phyloP scores from a whole-genome alignment of 2,113 vertebrate species.

The Meriones unguiculatus region DNA sequence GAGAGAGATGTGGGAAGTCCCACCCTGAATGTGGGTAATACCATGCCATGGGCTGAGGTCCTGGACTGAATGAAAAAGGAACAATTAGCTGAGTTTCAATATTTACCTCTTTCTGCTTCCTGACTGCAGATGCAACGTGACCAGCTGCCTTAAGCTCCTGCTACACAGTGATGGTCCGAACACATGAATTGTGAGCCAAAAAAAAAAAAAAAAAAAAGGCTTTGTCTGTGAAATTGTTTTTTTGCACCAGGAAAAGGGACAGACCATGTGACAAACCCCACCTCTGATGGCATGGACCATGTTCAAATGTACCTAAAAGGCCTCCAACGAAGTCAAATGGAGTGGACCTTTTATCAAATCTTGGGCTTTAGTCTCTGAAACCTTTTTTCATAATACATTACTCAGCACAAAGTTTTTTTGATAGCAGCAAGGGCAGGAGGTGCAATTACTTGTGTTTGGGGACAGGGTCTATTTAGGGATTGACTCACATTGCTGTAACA shows the following conservation, averaged over 20 bases:
- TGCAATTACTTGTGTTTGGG: not conserved
- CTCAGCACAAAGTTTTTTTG: not conserved
- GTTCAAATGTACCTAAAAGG: not conserved
- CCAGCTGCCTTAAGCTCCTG: not conserved
- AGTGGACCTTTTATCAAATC: not conserved
- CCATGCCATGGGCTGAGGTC: not conserved
- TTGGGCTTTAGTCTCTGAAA: not conserved
- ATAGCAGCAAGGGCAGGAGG: not conserved
- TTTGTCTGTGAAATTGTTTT: not conserved
- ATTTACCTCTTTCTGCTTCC: not conserved
- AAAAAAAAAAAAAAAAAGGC: not conserved
- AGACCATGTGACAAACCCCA: not conserved
- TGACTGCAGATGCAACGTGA: not conserved
- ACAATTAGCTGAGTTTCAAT: not conserved
- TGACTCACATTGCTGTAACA: not conserved
- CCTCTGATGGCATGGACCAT: not conserved
- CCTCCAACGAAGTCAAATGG: not conserved
- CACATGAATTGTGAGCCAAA: not conserved
- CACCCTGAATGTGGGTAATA: not conserved
- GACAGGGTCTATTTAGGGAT: not conserved
- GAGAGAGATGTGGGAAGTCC: slow-evolving; percentile 14
- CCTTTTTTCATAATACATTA: not conserved
- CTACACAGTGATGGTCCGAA: not conserved
- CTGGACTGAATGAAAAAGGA: not conserved
- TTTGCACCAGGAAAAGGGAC: not conserved